phyloP scores from a whole-genome alignment of 2,797 vertebrate species.

The Sparus aurata region DNA sequence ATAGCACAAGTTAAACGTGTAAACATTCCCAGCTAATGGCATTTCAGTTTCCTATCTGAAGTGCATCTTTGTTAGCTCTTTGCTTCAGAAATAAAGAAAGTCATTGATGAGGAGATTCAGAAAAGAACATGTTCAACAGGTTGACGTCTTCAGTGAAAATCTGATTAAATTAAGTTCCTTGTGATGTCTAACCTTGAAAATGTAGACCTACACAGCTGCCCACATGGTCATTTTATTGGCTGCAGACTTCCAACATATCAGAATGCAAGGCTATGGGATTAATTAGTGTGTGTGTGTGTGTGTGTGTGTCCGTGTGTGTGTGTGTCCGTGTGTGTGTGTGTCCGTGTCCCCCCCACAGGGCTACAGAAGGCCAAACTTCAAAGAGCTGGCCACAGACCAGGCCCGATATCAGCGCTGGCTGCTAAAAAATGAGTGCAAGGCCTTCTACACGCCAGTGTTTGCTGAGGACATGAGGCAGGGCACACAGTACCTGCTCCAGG shows the following conservation, averaged over 20 bases:
- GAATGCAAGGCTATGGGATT: background rate
- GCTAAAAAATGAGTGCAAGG: slow-evolving; percentile 95
- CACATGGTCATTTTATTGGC: background rate
- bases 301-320: background rate
- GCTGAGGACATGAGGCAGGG: slow-evolving; percentile 96
- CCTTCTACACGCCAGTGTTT: slow-evolving; percentile 95
- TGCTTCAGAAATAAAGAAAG: slow-evolving; percentile 43
- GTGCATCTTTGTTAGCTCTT: slow-evolving; percentile 20
- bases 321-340: background rate
- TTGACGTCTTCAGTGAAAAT: background rate
- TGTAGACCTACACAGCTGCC: background rate
- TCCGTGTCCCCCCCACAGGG: slow-evolving; percentile 80
- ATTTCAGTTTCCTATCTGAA: slow-evolving; percentile 59
- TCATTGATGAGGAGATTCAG: slow-evolving; percentile 14
- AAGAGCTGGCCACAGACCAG: slow-evolving; percentile 92
- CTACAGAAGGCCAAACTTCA: slow-evolving; percentile 94
- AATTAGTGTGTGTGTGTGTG: background rate
- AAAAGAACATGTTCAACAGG: background rate
- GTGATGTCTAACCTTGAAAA: background rate
- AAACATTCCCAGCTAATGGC: slow-evolving; percentile 54
- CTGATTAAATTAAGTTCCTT: background rate
- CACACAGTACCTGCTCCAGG: slow-evolving; percentile 96
- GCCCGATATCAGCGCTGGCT: slow-evolving; percentile 95
- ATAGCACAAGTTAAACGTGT: slow-evolving; percentile 22
- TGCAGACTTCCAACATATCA: background rate